A percentile compares a stretch with the other conserved stretches of the same genome.
These are phyloP conservation scores for Ophioderma brevispina DNA, from an alignment of 35 echinoderm and acorn worm genomes.

Conservation along the genomic window DNA sequence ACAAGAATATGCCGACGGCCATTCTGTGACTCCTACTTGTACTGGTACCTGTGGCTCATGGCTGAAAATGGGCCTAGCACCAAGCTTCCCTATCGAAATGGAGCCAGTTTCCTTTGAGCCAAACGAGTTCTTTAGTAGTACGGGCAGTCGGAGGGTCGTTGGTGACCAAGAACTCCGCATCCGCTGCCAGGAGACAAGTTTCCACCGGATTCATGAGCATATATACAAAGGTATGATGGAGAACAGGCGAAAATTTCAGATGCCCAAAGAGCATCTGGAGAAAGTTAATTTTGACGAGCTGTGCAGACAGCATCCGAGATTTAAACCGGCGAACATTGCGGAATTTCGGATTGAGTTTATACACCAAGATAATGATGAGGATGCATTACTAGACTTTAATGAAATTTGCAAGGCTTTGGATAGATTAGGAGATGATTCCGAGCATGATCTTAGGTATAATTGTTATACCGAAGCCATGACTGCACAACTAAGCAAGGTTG, in stretches of 20 bases:
- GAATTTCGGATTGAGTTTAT: slow-evolving; percentile 98
- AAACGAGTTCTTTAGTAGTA: slow-evolving; percentile 87
- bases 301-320: slow-evolving; percentile 75
- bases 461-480: slow-evolving; percentile 81
- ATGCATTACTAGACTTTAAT: slow-evolving; percentile 88
- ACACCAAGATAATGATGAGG: slow-evolving; percentile 79
- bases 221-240: slow-evolving; percentile 93
- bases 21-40: slow-evolving; percentile 36
- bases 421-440: slow-evolving; percentile 88
- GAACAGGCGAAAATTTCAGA: slow-evolving; percentile 56
- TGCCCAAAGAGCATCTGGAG: slow-evolving; percentile 78
- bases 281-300: slow-evolving; percentile 86
- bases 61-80: slow-evolving; percentile 98
- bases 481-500: slow-evolving; percentile 72
- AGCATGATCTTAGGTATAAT: slow-evolving; percentile 65
- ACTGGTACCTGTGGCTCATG: slow-evolving; percentile 54
- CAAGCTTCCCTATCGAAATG: slow-evolving; percentile 96
- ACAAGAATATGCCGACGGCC: slow-evolving; percentile 19
- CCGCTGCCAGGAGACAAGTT: slow-evolving; percentile 68
- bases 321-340: slow-evolving; percentile 81
- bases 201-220: slow-evolving; percentile 84
- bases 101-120: slow-evolving; percentile 95
- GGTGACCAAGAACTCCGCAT: slow-evolving; percentile 52
- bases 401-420: slow-evolving; percentile 76
- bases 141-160: slow-evolving; percentile 64